A percentile compares a stretch with the other conserved stretches of the same genome.
phyloP scores from a whole-genome alignment of 2,113 vertebrate genomes.

The Trematomus loennbergii region DNA sequence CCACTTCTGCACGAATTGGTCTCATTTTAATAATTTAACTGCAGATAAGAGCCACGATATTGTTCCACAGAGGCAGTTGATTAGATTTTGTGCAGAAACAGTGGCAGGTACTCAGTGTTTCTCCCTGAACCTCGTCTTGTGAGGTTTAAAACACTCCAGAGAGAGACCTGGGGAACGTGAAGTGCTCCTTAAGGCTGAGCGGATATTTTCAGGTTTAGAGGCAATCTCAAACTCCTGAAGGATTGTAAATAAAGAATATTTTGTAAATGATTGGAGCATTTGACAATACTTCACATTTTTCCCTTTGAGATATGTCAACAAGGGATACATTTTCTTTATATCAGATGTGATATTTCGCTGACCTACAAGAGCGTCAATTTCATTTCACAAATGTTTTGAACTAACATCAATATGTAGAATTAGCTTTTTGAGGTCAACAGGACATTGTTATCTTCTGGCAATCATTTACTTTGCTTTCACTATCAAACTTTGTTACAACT shows the following conservation, averaged over 20 bases:
- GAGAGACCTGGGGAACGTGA: too few species aligned
- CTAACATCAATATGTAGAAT: not conserved
- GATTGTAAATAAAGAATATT: not conserved
- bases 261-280: not conserved
- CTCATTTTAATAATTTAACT: too few species aligned
- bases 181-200: too few species aligned
- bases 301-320: not conserved
- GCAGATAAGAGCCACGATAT: too few species aligned
- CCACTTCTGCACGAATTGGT: too few species aligned
- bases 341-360: conserved; percentile 8
- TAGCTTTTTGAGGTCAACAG: conserved; percentile 4
- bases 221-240: not conserved
- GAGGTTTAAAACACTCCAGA: too few species aligned
- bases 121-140: too few species aligned
- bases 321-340: not conserved
- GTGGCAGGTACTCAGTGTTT: too few species aligned
- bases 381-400: not conserved
- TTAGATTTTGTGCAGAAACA: too few species aligned
- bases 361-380: not conserved
- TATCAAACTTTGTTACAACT: not conserved
- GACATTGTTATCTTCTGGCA: conserved; percentile 4
- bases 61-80: too few species aligned
- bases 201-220: too few species aligned
- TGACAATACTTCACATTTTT: not conserved
- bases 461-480: conserved; percentile 24